Evolutionary conservation across 1,140 invertebrate genomes (phyloP).

Genomic region (Magallana angulata): DNA sequence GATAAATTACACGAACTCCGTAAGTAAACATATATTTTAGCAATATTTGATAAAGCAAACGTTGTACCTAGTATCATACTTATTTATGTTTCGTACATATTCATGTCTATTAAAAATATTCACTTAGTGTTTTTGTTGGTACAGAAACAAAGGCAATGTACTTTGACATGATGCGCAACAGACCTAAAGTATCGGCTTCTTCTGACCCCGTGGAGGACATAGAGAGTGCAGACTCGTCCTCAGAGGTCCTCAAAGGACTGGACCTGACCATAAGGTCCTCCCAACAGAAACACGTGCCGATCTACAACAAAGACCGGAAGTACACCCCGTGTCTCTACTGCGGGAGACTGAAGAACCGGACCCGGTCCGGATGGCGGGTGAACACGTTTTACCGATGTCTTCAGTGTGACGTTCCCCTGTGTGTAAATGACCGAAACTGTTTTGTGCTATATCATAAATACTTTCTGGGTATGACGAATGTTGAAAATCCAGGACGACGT

Average conservation of each 20-base stretch:
- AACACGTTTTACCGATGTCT: slow-evolving; percentile 48
- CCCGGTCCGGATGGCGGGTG: slow-evolving; percentile 46
- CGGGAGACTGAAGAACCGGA: slow-evolving; percentile 40
- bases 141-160: slow-evolving; percentile 23
- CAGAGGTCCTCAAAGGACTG: slow-evolving; percentile 15
- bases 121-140: background rate
- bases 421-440: slow-evolving; percentile 49
- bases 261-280: slow-evolving; percentile 28
- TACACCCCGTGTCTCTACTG: slow-evolving; percentile 44
- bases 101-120: no score
- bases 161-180: slow-evolving; percentile 30
- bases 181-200: background rate
- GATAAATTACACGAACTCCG: slow-evolving; percentile 29
- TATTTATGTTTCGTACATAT: no score
- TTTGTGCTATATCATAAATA: slow-evolving; percentile 44
- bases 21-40: background rate
- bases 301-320: slow-evolving; percentile 41
- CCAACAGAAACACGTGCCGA: slow-evolving; percentile 34
- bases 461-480: slow-evolving; percentile 36
- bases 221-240: slow-evolving; percentile 8
- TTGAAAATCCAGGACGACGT: background rate
- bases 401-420: slow-evolving; percentile 48
- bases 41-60: no score
- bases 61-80: no score
- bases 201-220: background rate